These are phyloP conservation scores for Myocastor coypus DNA, from an alignment of 2,113 vertebrate genomes.

Conservation along the genomic window DNA sequence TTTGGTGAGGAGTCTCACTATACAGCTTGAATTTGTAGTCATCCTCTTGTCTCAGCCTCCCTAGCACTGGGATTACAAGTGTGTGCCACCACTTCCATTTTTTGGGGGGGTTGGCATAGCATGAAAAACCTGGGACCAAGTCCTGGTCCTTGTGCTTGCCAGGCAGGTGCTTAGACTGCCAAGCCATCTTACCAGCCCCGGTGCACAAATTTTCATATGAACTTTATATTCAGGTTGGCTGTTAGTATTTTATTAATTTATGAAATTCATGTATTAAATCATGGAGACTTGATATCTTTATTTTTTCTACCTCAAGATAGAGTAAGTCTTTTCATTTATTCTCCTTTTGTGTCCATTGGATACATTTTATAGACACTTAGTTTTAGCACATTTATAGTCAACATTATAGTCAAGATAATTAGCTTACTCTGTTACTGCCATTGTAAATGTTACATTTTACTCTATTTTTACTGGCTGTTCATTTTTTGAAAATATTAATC, in stretches of 20 bases:
- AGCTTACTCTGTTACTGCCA: slow-evolving; percentile 35
- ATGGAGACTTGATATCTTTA: slow-evolving; percentile 66
- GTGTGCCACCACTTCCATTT: no score
- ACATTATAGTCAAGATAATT: slow-evolving; percentile 30
- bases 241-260: slow-evolving; percentile 62
- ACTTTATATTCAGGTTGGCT: slow-evolving; percentile 66
- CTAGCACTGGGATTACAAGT: no score
- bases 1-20: no score
- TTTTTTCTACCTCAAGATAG: slow-evolving; percentile 53
- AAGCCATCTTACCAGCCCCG: background rate
- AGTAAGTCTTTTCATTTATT: slow-evolving; percentile 48
- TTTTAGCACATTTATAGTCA: slow-evolving; percentile 36
- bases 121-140: no score
- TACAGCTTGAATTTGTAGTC: no score
- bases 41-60: no score
- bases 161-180: no score
- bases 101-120: no score
- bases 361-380: background rate
- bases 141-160: no score
- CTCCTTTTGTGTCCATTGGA: background rate
- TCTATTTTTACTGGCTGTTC: background rate
- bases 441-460: slow-evolving; percentile 32
- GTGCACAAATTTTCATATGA: slow-evolving; percentile 53
- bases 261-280: slow-evolving; percentile 73
- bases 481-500: background rate